phyloP scores from a whole-genome alignment of 2,113 vertebrate genomes.

The Oncorhynchus keta region DNA sequence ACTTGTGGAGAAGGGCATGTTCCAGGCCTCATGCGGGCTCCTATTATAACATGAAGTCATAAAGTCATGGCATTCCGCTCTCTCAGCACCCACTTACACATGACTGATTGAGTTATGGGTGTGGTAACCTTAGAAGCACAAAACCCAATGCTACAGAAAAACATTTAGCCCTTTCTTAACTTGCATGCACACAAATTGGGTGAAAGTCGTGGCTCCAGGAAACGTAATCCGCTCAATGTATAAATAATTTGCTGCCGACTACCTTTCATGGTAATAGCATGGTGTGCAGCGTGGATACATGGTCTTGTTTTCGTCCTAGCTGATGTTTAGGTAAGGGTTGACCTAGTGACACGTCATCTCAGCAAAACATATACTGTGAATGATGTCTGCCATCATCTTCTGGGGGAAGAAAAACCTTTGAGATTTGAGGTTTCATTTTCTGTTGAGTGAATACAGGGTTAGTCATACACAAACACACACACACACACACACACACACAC shows the following conservation, averaged over 20 bases:
- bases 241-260: slow-evolving; percentile 5
- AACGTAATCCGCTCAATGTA: slow-evolving; percentile 19
- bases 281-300: slow-evolving; percentile 22
- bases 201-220: slow-evolving; percentile 39
- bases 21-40: slow-evolving; percentile 42
- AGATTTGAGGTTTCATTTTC: not conserved
- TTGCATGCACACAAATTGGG: slow-evolving; percentile 36
- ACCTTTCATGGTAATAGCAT: slow-evolving; percentile 36
- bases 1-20: slow-evolving; percentile 37
- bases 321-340: slow-evolving; percentile 24
- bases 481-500: too few relatives aligned
- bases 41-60: slow-evolving; percentile 62
- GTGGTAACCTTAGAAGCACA: slow-evolving; percentile 53
- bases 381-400: slow-evolving; percentile 24
- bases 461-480: too few relatives aligned
- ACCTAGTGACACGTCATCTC: not conserved
- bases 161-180: slow-evolving; percentile 35
- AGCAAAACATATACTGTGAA: slow-evolving; percentile 26
- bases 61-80: slow-evolving; percentile 48
- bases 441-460: not conserved
- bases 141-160: slow-evolving; percentile 55
- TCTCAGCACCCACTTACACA: slow-evolving; percentile 65
- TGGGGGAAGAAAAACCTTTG: not conserved
- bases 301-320: slow-evolving; percentile 8
- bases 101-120: slow-evolving; percentile 62